Conservation (phyloP, 2,888 invertebrate genomes). For the Campoletis raptor region DNA sequence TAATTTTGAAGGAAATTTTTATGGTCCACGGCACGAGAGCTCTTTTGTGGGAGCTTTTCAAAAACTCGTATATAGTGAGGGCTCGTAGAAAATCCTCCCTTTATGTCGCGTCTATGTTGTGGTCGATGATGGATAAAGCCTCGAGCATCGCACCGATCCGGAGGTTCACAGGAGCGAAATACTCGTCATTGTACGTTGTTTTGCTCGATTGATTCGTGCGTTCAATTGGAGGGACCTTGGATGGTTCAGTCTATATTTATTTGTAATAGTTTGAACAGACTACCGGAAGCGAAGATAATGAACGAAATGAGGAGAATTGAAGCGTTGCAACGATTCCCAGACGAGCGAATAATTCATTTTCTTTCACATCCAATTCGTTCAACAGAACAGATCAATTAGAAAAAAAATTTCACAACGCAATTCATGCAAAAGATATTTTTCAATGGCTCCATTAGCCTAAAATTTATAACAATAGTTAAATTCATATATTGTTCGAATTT, state of each 20-base stretch:
- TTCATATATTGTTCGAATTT: background rate
- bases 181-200: background rate
- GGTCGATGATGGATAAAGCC: slow-evolving; percentile 35
- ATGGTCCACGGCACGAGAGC: background rate
- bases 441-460: background rate
- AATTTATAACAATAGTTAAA: background rate
- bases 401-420: background rate
- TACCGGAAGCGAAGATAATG: background rate
- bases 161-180: slow-evolving; percentile 32
- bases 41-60: background rate
- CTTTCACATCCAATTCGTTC: background rate
- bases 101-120: background rate
- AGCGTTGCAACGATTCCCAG: background rate
- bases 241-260: background rate
- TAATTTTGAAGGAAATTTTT: background rate
- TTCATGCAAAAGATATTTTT: background rate
- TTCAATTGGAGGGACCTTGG: slow-evolving; percentile 21
- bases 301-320: background rate
- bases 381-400: background rate
- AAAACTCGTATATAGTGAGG: background rate
- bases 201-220: slow-evolving; percentile 51
- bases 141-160: slow-evolving; percentile 6
- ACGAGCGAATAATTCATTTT: background rate
- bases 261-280: background rate
- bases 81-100: background rate